phyloP scores from a whole-genome alignment of 2,888 invertebrate genomes.

The Cristatella mucedo region DNA sequence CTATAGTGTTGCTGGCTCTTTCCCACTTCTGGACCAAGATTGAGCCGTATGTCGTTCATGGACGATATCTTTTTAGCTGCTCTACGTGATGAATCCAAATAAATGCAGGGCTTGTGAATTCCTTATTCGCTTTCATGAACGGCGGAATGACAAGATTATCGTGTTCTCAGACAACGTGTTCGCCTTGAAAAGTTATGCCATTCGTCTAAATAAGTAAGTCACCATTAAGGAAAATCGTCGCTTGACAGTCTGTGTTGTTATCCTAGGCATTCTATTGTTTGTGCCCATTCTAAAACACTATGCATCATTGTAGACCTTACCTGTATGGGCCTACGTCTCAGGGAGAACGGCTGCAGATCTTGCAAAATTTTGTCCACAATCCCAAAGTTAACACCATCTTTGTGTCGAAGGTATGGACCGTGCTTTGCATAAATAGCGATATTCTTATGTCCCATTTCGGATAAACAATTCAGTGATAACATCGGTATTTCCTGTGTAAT shows the following conservation, averaged over 20 bases:
- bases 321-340: constrained; percentile 95
- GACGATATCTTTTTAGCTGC: constrained; percentile 40
- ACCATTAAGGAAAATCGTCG: too few relatives aligned
- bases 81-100: constrained; percentile 97
- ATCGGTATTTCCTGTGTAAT: not conserved
- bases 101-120: constrained; percentile 94
- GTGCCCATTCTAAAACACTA: too few relatives aligned
- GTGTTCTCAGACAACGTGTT: constrained; percentile 99
- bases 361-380: constrained; percentile 97
- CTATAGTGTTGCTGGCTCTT: too few relatives aligned
- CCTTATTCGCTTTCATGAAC: constrained; percentile 76
- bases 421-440: not conserved
- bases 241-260: too few relatives aligned
- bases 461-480: too few relatives aligned
- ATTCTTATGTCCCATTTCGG: not conserved
- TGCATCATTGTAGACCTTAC: constrained; percentile 49
- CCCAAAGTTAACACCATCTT: constrained; percentile 97
- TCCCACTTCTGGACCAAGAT: not conserved
- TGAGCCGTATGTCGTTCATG: not conserved
- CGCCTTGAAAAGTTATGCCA: constrained; percentile 88
- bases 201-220: constrained; percentile 69
- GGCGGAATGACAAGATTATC: constrained; percentile 92
- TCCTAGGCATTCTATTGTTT: too few relatives aligned
- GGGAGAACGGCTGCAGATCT: constrained; percentile 84
- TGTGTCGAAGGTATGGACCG: constrained; percentile 64